phyloP scores from a whole-genome alignment of 2,888 invertebrate genomes.

The Dasypolia templi region DNA sequence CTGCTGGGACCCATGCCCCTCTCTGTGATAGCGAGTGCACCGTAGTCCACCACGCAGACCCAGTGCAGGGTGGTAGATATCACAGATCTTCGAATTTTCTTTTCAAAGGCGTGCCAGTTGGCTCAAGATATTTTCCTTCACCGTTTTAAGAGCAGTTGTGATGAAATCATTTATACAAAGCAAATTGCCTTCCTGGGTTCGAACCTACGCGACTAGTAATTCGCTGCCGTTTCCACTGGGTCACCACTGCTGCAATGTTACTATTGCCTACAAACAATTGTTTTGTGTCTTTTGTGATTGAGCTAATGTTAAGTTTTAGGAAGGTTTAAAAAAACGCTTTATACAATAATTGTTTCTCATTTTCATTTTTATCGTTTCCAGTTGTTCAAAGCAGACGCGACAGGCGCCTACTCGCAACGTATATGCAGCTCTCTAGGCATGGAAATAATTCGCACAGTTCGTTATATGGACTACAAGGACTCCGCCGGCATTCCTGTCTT shows the following conservation, averaged over 20 bases:
- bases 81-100: not conserved
- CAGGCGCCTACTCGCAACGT: slow-evolving; percentile 94
- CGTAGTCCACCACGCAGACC: too few species aligned
- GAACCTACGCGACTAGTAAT: not conserved
- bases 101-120: not conserved
- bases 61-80: not conserved
- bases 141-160: not conserved
- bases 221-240: not conserved
- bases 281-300: not conserved
- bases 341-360: not conserved
- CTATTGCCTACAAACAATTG: not conserved
- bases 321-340: not conserved
- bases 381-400: slow-evolving; percentile 95
- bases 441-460: slow-evolving; percentile 91
- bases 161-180: not conserved
- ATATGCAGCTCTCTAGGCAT: slow-evolving; percentile 93
- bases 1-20: not conserved
- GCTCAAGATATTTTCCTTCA: not conserved
- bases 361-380: slow-evolving; percentile 74
- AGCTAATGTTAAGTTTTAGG: not conserved
- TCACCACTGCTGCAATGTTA: too few species aligned
- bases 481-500: slow-evolving; percentile 91
- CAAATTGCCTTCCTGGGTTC: not conserved
- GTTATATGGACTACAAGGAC: slow-evolving; percentile 93
- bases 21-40: not conserved